Percentiles rank a stretch among this genome's conserved stretches.
Evolutionary conservation across 2,888 invertebrate species (phyloP).

Genomic region (Hesperia comma): DNA sequence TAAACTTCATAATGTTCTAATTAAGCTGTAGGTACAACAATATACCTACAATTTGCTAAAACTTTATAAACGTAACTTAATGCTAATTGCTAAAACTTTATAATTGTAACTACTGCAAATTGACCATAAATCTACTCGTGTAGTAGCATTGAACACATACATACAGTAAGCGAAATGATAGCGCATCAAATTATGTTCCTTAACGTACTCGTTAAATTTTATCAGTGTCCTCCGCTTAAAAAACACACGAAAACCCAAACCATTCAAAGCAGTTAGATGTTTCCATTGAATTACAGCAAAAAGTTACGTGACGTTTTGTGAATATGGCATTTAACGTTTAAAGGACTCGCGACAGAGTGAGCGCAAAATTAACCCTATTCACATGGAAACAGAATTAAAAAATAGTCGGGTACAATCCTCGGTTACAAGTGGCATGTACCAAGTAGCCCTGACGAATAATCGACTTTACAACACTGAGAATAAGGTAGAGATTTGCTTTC

Average conservation of each 20-base stretch:
- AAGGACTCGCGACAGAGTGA: conserved; percentile 27
- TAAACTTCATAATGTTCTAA: too few relatives aligned
- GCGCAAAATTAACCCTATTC: conserved; percentile 42
- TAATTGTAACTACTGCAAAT: too few relatives aligned
- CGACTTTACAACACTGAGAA: background rate
- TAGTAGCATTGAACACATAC: too few relatives aligned
- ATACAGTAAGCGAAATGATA: too few relatives aligned
- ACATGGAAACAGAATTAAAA: conserved; percentile 40
- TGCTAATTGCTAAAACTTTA: too few relatives aligned
- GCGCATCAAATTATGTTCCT: too few relatives aligned
- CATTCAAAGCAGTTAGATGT: conserved; percentile 7
- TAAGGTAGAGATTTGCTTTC: conserved; percentile 2
- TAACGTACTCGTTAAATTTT: background rate
- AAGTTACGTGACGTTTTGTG: conserved; percentile 27
- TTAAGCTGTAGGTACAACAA: too few relatives aligned
- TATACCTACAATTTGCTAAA: too few relatives aligned
- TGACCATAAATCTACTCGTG: too few relatives aligned
- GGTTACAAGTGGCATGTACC: conserved; percentile 26
- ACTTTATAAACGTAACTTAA: too few relatives aligned
- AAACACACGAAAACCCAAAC: background rate
- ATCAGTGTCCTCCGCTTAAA: background rate
- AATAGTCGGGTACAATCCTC: conserved; percentile 32
- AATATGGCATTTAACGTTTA: conserved; percentile 31
- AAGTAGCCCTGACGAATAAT: background rate
- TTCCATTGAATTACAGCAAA: conserved; percentile 4